Conservation (phyloP, 2,113 vertebrate species). For the Leucoraja erinaceus region DNA sequence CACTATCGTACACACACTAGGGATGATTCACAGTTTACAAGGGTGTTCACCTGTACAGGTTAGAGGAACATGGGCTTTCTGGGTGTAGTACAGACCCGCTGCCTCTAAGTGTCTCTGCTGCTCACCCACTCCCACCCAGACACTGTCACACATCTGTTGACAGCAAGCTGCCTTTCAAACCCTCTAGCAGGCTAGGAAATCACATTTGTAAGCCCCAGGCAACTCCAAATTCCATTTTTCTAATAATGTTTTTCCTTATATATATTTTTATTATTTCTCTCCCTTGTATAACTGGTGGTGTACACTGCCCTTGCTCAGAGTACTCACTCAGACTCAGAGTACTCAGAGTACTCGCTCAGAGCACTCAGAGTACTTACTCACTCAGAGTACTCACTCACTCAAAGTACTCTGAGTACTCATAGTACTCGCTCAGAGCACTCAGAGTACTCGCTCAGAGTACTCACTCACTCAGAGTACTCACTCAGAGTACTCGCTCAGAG, state of each 20-base stretch:
- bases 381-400: no score
- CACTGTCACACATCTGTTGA: not conserved
- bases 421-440: no score
- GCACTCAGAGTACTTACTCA: no score
- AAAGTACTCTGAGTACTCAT: no score
- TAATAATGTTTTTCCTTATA: not conserved
- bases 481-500: no score
- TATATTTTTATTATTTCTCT: not conserved
- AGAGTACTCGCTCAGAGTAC: no score
- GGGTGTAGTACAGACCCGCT: slow-evolving; percentile 47
- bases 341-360: no score
- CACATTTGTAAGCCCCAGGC: not conserved
- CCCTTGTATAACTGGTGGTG: not conserved
- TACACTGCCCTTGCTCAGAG: not conserved
- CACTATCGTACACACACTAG: no score
- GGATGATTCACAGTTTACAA: no score
- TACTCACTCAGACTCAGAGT: no score
- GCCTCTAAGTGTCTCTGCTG: slow-evolving; percentile 57
- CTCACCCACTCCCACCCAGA: slow-evolving; percentile 41
- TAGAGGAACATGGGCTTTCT: not conserved
- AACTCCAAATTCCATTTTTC: not conserved
- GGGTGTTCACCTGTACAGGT: not conserved
- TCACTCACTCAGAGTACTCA: no score
- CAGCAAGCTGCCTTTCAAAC: not conserved
- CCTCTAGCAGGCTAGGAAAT: not conserved